phyloP scores from a whole-genome alignment of 1,140 invertebrate species.

The Pararge aegeria region DNA sequence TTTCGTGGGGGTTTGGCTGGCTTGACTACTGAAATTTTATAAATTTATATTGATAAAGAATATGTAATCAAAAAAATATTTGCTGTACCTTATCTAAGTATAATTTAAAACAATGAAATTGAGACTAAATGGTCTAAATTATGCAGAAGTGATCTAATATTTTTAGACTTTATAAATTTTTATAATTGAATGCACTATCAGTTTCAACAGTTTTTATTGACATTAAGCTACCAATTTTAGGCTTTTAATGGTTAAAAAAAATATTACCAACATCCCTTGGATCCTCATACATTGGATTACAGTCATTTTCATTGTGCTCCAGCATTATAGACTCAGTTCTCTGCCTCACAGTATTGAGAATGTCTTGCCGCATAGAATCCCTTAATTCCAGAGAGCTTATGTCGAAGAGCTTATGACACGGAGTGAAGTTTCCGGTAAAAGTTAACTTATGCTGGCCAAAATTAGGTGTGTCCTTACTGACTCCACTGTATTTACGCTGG shows the following conservation, averaged over 20 bases:
- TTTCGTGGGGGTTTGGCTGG: constrained; percentile 60
- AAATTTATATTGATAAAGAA: no score
- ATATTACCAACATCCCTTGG: constrained; percentile 59
- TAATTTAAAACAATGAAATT: no score
- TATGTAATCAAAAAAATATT: no score
- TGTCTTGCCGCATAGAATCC: constrained; percentile 53
- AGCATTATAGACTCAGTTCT: constrained; percentile 50
- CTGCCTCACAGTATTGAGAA: constrained; percentile 50
- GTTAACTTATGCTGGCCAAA: constrained; percentile 41
- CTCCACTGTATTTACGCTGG: constrained; percentile 35
- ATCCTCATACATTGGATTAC: constrained; percentile 63
- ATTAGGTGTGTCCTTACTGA: constrained; percentile 33
- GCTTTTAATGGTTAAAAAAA: neutral
- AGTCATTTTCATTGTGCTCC: constrained; percentile 32
- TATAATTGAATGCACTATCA: no score
- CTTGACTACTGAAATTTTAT: constrained; percentile 39
- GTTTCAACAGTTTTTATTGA: no score
- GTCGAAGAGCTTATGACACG: constrained; percentile 42
- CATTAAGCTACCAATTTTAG: neutral
- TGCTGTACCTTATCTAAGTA: no score
- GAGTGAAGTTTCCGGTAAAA: constrained; percentile 59
- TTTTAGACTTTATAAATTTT: no score
- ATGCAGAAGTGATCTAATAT: no score
- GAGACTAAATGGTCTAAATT: no score
- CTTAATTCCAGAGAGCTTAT: constrained; percentile 39